Evolutionary conservation across 2,113 vertebrate genomes (phyloP).

Genomic region (Bujurquina vittata): DNA sequence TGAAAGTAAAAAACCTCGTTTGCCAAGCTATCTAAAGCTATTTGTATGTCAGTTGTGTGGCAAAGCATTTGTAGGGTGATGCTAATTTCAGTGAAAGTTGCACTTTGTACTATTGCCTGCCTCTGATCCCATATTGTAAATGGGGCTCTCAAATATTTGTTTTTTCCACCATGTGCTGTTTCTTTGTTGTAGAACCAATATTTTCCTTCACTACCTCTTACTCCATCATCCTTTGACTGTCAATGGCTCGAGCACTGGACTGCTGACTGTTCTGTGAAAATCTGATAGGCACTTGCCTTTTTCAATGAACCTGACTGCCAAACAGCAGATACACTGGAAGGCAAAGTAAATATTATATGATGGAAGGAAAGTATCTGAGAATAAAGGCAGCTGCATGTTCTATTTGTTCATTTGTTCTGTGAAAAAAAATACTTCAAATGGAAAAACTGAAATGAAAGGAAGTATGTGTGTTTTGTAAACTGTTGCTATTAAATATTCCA

Average conservation of each 20-base stretch:
- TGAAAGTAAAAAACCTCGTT: neutral
- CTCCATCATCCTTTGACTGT: neutral
- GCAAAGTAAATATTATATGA: too few relatives aligned
- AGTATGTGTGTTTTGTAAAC: too few relatives aligned
- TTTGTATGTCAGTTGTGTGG: too few relatives aligned
- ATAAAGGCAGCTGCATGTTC: neutral
- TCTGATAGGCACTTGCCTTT: neutral
- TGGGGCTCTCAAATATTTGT: neutral
- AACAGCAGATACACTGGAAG: neutral
- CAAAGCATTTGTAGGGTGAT: too few relatives aligned
- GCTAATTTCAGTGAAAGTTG: too few relatives aligned
- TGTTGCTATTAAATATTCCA: too few relatives aligned
- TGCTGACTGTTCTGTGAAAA: too few relatives aligned
- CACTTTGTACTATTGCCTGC: too few relatives aligned
- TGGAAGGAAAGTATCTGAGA: neutral
- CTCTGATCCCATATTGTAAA: too few relatives aligned
- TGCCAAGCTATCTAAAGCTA: neutral
- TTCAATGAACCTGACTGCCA: neutral
- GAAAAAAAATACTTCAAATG: too few relatives aligned
- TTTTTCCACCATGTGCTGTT: neutral
- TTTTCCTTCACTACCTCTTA: neutral
- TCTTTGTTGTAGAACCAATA: neutral
- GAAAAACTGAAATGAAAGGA: neutral
- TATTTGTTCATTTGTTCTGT: neutral
- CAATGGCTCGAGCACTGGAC: neutral